Evolutionary conservation across 2,797 vertebrate species (phyloP).

Genomic region (Neosilurus hyrtlii): DNA sequence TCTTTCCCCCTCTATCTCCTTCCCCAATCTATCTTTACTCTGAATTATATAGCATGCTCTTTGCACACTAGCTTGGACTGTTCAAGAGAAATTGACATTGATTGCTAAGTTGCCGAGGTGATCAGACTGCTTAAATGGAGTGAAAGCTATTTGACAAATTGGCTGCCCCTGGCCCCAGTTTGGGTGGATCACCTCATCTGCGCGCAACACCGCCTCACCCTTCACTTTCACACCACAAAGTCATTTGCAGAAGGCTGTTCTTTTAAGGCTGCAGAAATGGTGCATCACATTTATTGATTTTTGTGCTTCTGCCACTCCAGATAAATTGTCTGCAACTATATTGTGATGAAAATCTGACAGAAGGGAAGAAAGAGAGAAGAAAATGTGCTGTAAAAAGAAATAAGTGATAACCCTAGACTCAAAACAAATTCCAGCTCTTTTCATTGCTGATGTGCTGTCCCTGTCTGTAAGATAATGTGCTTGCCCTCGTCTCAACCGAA

Average conservation of each 20-base stretch:
- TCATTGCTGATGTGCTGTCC: not conserved
- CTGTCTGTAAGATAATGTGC: not conserved
- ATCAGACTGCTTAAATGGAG: constrained; percentile 72
- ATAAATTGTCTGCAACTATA: constrained; percentile 84
- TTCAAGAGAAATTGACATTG: constrained; percentile 74
- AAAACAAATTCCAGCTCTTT: constrained; percentile 19
- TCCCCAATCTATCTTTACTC: not conserved
- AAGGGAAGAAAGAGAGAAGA: constrained; percentile 65
- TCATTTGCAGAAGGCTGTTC: constrained; percentile 73
- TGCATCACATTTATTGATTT: constrained; percentile 85
- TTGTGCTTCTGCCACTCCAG: constrained; percentile 78
- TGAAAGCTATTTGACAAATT: constrained; percentile 84
- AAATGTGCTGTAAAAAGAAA: constrained; percentile 53
- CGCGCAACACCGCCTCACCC: constrained; percentile 57
- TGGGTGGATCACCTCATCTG: constrained; percentile 39
- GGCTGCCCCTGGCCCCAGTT: constrained; percentile 62
- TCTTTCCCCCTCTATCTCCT: not conserved
- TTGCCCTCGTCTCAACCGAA: constrained; percentile 10
- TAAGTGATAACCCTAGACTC: constrained; percentile 80
- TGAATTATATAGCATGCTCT: constrained; percentile 29
- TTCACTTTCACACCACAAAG: constrained; percentile 68
- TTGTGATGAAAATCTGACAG: constrained; percentile 87
- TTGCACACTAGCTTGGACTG: constrained; percentile 13
- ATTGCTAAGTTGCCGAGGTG: constrained; percentile 78
- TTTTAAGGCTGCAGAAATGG: constrained; percentile 87